Base-by-base conservation (phyloP, 2,797 vertebrate genomes). In the Pseudochirops corinnae region DNA sequence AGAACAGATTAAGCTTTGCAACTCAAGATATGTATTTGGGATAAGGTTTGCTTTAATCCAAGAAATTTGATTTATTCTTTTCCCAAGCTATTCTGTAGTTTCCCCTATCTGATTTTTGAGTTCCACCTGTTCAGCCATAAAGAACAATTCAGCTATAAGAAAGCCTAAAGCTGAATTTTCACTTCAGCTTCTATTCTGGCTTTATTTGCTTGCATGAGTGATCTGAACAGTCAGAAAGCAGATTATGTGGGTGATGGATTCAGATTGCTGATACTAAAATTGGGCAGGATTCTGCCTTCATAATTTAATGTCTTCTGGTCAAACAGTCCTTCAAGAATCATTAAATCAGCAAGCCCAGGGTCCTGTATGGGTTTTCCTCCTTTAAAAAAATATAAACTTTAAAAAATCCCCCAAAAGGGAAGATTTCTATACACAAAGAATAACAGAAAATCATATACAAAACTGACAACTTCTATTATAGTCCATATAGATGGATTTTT, bases 81-180 rank as follows among this genome's bases (percentile, higher is more conserved):
- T 74, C 1, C n/a, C 33, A 74, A 74, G n/a, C 7, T 5, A 74
- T 74, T 39, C 67, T 74, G n/a, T 74, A 74, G n/a, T 52, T 90
- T 52, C 53, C 26, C 13, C 28, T 93, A 52, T 91, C 56, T 50
- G 94, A 28, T 28, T 93, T 96, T 28, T 0, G 0, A 87, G 3
- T 95, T 95, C 92, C 93, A 12, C 52, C 26, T 94, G 33, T 93
- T 98, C 92, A 94, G 46, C 94, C 50, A 11, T 60, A 97, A 97
- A 55, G 56, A 92, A 1, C 26, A 94, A 96, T 92, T 97, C 56
- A 96, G 58, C 94, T 92, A 95, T 58, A 28, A 97, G 94, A 93
- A 95, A 96, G 26, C 60, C 94, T 90, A 93, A 60, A 96, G 87
- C 1, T 95, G 52, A 97, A 95, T 97, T 98, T 97, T 95, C 74